Evolutionary conservation across 2,888 invertebrate genomes (phyloP), one percentile per base, ranked within the genome.

Genomic region (Meghimatium bilineatum): DNA sequence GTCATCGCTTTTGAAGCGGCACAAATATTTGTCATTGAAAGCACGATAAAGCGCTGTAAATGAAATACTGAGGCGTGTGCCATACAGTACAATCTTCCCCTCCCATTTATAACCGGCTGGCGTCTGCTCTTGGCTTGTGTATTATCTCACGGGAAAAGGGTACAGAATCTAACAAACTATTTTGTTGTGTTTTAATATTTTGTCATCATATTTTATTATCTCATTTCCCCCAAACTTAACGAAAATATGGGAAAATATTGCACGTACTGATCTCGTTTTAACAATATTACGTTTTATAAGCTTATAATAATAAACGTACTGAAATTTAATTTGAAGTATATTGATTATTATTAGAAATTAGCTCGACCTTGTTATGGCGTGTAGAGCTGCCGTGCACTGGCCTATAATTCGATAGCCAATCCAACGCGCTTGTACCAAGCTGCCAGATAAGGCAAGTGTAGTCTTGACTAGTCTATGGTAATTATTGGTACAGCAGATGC

Each of bases 391-490:
- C 66, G 78, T 66, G 66, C 78, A 78, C 78, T 78, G 66, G 78
- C 78, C 66, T 78, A 78, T 66, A 78, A 78, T 78, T 78, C 78
- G 66, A 78, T 78, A 66, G 63, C n/a, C 66, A 66, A 78, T 67
- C 66, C 49, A 66, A 67, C 66, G 49, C 78, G 78, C 63, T 78
- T 36, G 44, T 66, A 78, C 63, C 71, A 71, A n/a, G 78, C 29
- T 29, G 38, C 78, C 66, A 78, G 78, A 78, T 78, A 78, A 78
- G 77, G 77, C 38, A 66, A n/a, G 60, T 38, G 66, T 29, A 36
- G 63, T 78, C 78, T 63, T 67, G 34, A 63, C 78, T 38, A 66
- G 20, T 34, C 20, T 74, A 14, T 36, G 17, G 36, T 36, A 63
- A 63, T 74, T 66, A 66, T 78, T 78, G 63, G 8, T 78, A 38